Percentiles rank a stretch among this genome's conserved stretches.
phyloP scores from a whole-genome alignment of 2,113 vertebrate genomes.

The Sinocyclocheilus anshuiensis region DNA sequence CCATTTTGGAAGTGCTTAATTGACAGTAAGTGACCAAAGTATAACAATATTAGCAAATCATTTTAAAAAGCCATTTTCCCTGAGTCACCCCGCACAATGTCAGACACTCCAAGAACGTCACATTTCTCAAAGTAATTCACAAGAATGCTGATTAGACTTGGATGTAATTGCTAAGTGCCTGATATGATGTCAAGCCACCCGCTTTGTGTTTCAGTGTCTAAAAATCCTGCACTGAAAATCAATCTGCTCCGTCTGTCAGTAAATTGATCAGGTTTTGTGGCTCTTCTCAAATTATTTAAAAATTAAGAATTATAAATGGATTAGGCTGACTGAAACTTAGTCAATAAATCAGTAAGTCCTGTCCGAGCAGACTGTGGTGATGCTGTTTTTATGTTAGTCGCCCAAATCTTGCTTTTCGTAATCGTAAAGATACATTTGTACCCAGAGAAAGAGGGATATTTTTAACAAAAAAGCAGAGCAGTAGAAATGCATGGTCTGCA shows the following conservation, averaged over 20 bases:
- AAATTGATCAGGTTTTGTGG: slow-evolving; percentile 2
- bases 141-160: not conserved
- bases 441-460: not conserved
- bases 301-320: not conserved
- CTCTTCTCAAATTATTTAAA: not conserved
- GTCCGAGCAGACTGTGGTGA: not conserved
- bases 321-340: not conserved
- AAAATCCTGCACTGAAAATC: not conserved
- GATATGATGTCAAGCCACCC: not conserved
- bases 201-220: not conserved
- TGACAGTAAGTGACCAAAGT: not conserved
- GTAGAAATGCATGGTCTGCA: not conserved
- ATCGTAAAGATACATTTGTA: not conserved
- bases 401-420: not conserved
- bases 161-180: not conserved
- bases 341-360: not conserved
- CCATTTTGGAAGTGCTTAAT: not conserved
- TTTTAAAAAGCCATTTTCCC: not conserved
- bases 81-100: not conserved
- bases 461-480: not conserved
- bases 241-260: not conserved
- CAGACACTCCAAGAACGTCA: not conserved
- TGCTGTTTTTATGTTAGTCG: not conserved
- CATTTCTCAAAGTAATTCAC: not conserved
- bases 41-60: not conserved